phyloP scores from a whole-genome alignment of 1,140 invertebrate species.

The Magallana angulata region DNA sequence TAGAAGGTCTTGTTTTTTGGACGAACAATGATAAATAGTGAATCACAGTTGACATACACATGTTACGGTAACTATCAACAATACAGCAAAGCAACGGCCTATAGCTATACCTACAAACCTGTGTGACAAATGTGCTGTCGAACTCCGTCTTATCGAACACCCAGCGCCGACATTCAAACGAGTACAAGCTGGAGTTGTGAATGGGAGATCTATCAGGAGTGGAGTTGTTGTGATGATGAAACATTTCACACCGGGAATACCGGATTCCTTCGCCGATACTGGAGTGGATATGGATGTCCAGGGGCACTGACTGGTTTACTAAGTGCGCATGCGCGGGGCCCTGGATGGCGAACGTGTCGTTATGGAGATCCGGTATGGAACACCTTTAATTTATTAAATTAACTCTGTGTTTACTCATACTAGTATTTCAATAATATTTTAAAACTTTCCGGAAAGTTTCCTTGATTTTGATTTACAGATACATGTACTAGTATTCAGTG shows the following conservation, averaged over 20 bases:
- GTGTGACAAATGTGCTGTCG: slow-evolving; percentile 44
- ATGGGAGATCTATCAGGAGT: neutral
- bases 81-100: too few species aligned
- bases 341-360: slow-evolving; percentile 47
- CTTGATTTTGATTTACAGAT: too few species aligned
- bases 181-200: neutral
- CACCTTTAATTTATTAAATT: slow-evolving; percentile 25
- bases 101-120: neutral
- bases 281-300: slow-evolving; percentile 72
- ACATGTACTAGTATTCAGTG: too few species aligned
- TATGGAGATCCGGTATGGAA: slow-evolving; percentile 25
- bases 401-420: neutral
- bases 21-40: too few species aligned
- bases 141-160: slow-evolving; percentile 53
- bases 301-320: slow-evolving; percentile 39
- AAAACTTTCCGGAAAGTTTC: too few species aligned
- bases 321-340: neutral
- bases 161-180: slow-evolving; percentile 51
- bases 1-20: too few species aligned
- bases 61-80: too few species aligned
- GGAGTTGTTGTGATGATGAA: neutral
- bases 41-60: too few species aligned
- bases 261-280: slow-evolving; percentile 83
- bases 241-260: slow-evolving; percentile 27
- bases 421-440: too few species aligned